Evolutionary conservation across 2,888 invertebrate genomes (phyloP).

Genomic region (Agonopterix subpropinquella): DNA sequence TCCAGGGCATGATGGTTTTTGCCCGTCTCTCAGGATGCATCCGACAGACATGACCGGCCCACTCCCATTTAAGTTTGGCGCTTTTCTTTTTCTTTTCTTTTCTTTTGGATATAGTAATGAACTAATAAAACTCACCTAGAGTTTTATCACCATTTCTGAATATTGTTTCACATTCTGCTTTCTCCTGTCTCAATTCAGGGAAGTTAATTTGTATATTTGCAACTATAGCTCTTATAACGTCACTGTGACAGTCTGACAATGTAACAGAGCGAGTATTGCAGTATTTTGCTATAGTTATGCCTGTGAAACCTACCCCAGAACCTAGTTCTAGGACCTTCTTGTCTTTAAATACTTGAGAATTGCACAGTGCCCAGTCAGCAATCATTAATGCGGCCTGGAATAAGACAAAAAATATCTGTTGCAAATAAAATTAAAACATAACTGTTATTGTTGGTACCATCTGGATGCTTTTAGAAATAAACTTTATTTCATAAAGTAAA

Average conservation of each 20-base stretch:
- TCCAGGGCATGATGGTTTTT: no score
- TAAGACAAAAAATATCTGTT: no score
- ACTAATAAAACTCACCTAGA: constrained; percentile 28
- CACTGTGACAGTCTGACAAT: constrained; percentile 82
- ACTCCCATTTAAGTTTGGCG: no score
- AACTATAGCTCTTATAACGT: constrained; percentile 77
- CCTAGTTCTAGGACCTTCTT: constrained; percentile 84
- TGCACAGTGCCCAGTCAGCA: constrained; percentile 80
- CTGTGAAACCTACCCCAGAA: constrained; percentile 84
- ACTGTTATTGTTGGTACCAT: no score
- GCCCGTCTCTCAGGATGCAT: no score
- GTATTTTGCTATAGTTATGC: constrained; percentile 75
- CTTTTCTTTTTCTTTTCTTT: no score
- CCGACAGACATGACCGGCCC: no score
- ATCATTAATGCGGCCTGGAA: constrained; percentile 81
- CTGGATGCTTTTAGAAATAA: no score
- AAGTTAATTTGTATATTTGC: constrained; percentile 80
- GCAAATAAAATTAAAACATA: no score
- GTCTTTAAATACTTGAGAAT: constrained; percentile 62
- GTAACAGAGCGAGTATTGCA: constrained; percentile 73
- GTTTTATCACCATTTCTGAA: constrained; percentile 21
- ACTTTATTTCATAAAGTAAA: no score
- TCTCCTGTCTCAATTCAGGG: constrained; percentile 18
- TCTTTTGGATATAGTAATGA: no score
- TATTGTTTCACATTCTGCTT: constrained; percentile 11